Base-by-base conservation (phyloP, 2,888 invertebrate species). In the Toxonevra muliebris region DNA sequence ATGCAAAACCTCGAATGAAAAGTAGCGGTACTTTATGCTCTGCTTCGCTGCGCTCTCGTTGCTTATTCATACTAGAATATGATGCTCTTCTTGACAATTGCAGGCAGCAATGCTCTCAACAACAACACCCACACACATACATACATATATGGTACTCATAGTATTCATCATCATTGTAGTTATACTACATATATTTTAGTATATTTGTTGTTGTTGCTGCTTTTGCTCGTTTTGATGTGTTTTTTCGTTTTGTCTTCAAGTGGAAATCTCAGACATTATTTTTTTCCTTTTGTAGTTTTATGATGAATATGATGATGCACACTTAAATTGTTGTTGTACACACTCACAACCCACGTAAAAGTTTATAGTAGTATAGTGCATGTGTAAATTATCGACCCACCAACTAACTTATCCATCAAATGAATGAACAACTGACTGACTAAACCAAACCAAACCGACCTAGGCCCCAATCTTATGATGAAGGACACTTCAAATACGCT, bases 401-500 rank as follows among this genome's bases (percentile, higher is more conserved):
- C 3, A 30, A 30, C 30, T 30, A 2, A 30, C 3, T 30, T 7
- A 30, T 7, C 30, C 30, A 30, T 7, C 30, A 7, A 7, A 2
- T 7, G 30, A 30, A 4, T 30, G 30, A 30, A 30, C 30, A 30
- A 30, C 30, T 30, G 30, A 30, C 30, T 30, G 30, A 30, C 3
- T 42, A 4, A 19, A 13, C 15, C 57, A 58, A 40, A 15, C 57
- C n/a, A 41, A n/a, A 61, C 8, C 48, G n/a, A 61, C 30, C 30
- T 48, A 61, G 60, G 30, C 40, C 48, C 40, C 13, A 2, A 61
- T 61, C 15, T 73, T 68, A 63, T 57, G 63, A 60, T 74, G 78
- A 79, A 80, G 82, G 80, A 77, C 79, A 79, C 79, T 78, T 76
- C 72, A 75, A 76, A 71, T 75, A 74, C 74, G 76, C 77, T 30